These are phyloP conservation scores for Ochropacha duplaris DNA, from an alignment of 2,888 invertebrate species.

Conservation along the genomic window DNA sequence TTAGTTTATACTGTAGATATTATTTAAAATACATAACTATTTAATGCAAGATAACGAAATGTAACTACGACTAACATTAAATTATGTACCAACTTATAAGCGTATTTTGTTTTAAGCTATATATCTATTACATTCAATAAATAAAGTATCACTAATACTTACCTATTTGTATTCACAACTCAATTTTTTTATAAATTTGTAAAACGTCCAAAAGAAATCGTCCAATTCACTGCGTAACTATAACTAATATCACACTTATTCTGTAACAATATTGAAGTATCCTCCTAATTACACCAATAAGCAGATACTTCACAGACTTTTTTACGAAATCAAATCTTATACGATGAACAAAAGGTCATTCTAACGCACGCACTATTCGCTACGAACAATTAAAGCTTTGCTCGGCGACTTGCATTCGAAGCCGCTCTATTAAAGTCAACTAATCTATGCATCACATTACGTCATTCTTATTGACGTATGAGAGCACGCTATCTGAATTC, in stretches of 20 bases:
- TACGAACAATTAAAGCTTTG: slow-evolving; percentile 74
- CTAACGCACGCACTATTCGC: slow-evolving; percentile 50
- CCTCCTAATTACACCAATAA: slow-evolving; percentile 30
- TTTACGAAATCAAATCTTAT: slow-evolving; percentile 35
- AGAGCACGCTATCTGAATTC: slow-evolving; percentile 72
- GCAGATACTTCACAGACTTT: slow-evolving; percentile 33
- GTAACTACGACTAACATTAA: slow-evolving; percentile 28
- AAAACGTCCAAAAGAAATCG: not conserved
- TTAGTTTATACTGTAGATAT: slow-evolving; percentile 22
- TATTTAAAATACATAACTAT: slow-evolving; percentile 25
- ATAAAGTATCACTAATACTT: slow-evolving; percentile 39
- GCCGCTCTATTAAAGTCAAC: slow-evolving; percentile 61
- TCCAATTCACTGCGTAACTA: slow-evolving; percentile 33
- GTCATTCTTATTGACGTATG: slow-evolving; percentile 78
- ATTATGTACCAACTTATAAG: slow-evolving; percentile 48
- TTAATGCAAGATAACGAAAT: slow-evolving; percentile 26
- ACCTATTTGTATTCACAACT: slow-evolving; percentile 24
- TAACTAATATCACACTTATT: slow-evolving; percentile 76
- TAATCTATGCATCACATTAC: slow-evolving; percentile 76
- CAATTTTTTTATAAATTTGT: slow-evolving; percentile 7
- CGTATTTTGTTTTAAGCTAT: slow-evolving; percentile 54
- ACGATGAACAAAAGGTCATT: slow-evolving; percentile 48
- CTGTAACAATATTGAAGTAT: slow-evolving; percentile 39
- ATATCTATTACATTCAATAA: slow-evolving; percentile 32
- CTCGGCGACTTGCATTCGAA: slow-evolving; percentile 56